A percentile compares a stretch with the other conserved stretches of the same genome.
These are phyloP conservation scores for Dipodomys merriami DNA, from an alignment of 2,113 vertebrate genomes.

Conservation along the genomic window DNA sequence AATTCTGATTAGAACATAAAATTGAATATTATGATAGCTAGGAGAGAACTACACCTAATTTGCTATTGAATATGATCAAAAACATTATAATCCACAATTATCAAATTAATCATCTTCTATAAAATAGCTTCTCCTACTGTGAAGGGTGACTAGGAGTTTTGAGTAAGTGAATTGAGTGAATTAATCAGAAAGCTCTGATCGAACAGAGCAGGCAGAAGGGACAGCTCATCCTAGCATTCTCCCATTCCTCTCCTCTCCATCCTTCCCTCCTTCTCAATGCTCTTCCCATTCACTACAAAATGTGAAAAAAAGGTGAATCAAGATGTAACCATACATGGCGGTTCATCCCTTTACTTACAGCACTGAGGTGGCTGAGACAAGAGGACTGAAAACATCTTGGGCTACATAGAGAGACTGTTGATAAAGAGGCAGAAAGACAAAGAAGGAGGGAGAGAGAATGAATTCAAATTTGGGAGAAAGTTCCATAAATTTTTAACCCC, in stretches of 20 bases:
- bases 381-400: background rate
- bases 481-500: background rate
- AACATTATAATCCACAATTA: slow-evolving; percentile 2
- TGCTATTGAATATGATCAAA: slow-evolving; percentile 9
- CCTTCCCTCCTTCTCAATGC: background rate
- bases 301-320: background rate
- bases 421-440: background rate
- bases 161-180: background rate
- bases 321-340: background rate
- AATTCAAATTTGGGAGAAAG: background rate
- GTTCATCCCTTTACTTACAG: background rate
- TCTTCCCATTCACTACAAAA: slow-evolving; percentile 40
- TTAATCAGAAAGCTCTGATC: slow-evolving; percentile 30
- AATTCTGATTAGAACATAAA: slow-evolving; percentile 50
- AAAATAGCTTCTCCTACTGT: background rate
- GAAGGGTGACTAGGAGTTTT: slow-evolving; percentile 20
- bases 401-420: background rate
- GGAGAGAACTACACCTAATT: slow-evolving; percentile 33
- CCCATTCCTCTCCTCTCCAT: background rate
- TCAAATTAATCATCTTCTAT: background rate
- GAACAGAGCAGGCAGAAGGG: background rate
- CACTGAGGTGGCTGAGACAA: background rate
- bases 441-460: too few relatives aligned
- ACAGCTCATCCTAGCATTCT: background rate
- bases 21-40: slow-evolving; percentile 21